Conservation (phyloP, 35 echinoderm and acorn worm species). For the Heliocidaris tuberculata region DNA sequence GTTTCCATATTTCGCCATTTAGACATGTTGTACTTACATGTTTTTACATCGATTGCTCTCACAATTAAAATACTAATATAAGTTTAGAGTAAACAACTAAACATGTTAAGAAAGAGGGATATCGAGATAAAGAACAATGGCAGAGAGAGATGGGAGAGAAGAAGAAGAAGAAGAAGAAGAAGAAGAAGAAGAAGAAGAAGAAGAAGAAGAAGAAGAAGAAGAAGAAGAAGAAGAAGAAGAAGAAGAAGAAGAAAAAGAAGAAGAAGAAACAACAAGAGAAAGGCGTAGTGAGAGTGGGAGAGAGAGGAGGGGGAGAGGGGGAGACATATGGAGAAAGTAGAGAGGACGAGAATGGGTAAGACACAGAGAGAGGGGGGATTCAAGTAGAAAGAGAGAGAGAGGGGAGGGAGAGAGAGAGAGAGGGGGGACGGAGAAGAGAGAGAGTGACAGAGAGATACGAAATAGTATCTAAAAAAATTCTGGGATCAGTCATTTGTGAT, state of each 20-base stretch:
- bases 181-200: neutral
- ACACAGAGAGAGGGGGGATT: neutral
- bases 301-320: neutral
- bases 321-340: too few relatives aligned
- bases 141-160: neutral
- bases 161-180: neutral
- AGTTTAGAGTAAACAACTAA: neutral
- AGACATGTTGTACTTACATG: too few relatives aligned
- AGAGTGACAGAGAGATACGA: neutral
- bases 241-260: neutral
- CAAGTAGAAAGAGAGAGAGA: neutral
- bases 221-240: neutral
- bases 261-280: neutral
- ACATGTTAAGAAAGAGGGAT: neutral
- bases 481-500: too few relatives aligned
- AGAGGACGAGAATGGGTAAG: neutral
- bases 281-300: neutral
- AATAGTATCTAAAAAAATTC: neutral
- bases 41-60: neutral
- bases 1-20: too few relatives aligned
- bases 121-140: neutral
- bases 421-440: neutral
- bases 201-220: neutral
- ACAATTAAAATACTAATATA: neutral
- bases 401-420: neutral